Evolutionary conservation across 2,797 vertebrate species (phyloP).

Genomic region (Salmo trutta): DNA sequence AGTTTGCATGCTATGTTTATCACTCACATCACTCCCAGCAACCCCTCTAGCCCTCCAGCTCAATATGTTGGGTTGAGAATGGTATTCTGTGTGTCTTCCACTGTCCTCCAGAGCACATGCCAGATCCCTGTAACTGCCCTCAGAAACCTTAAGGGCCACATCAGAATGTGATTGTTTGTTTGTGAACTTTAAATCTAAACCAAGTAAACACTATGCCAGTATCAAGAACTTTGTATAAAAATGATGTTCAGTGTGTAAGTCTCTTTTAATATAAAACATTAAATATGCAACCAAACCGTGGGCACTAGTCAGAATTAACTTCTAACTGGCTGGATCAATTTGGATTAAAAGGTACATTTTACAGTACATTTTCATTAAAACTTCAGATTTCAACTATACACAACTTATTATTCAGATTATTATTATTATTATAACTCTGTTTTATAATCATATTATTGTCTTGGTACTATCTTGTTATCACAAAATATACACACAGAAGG

Average conservation of each 20-base stretch:
- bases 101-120: constrained; percentile 21
- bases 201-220: constrained; percentile 34
- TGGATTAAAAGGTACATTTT: constrained; percentile 55
- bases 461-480: constrained; percentile 62
- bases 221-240: constrained; percentile 50
- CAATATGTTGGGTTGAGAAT: background rate
- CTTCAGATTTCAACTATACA: constrained; percentile 46
- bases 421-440: constrained; percentile 44
- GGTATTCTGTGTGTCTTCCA: constrained; percentile 5
- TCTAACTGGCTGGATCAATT: constrained; percentile 43
- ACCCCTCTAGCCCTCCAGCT: constrained; percentile 7
- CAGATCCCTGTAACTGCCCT: constrained; percentile 16
- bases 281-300: constrained; percentile 54
- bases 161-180: constrained; percentile 25
- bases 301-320: constrained; percentile 41
- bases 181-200: constrained; percentile 32
- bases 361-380: constrained; percentile 54
- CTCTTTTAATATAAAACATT: constrained; percentile 59
- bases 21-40: constrained; percentile 5
- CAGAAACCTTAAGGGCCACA: background rate
- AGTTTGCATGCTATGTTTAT: background rate
- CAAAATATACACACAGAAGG: constrained; percentile 74
- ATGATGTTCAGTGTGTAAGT: constrained; percentile 46
- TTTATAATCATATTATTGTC: constrained; percentile 48
- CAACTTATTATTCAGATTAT: constrained; percentile 54